Percentiles rank a stretch among this genome's conserved stretches.
phyloP scores from a whole-genome alignment of 2,113 vertebrate species.

The Hippolais icterina region DNA sequence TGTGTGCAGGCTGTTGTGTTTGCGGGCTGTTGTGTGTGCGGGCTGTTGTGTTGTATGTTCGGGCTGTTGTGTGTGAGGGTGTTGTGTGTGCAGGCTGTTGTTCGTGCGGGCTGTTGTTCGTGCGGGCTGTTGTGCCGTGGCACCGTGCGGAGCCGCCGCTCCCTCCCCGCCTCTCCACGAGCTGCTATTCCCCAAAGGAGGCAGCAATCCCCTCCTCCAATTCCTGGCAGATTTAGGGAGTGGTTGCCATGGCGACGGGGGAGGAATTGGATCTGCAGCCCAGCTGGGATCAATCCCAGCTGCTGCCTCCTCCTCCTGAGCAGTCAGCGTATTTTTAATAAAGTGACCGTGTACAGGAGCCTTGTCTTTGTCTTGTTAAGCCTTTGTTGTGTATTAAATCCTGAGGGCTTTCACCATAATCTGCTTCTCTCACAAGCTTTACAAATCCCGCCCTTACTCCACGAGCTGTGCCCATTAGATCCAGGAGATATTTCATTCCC shows the following conservation, averaged over 20 bases:
- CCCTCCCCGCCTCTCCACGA: background rate
- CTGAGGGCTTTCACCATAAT: conserved; percentile 27
- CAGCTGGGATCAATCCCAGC: conserved; percentile 49
- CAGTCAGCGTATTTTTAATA: conserved; percentile 29
- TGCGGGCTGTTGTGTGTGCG: too few species aligned
- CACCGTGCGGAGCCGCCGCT: background rate
- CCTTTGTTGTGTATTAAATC: conserved; percentile 46
- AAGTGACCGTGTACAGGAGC: conserved; percentile 14
- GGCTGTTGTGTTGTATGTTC: too few species aligned
- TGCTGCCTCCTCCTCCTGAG: conserved; percentile 21
- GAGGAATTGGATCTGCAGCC: conserved; percentile 5
- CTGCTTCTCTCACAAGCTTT: background rate
- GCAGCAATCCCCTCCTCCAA: background rate
- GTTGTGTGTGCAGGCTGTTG: too few species aligned
- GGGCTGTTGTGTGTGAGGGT: too few species aligned
- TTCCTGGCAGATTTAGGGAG: conserved; percentile 71
- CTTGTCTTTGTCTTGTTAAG: conserved; percentile 41
- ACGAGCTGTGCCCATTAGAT: background rate
- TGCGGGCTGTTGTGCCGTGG: background rate
- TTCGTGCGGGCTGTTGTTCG: too few species aligned
- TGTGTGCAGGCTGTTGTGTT: too few species aligned
- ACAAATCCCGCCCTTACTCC: background rate
- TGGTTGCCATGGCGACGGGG: conserved; percentile 56
- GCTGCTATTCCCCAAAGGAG: background rate
- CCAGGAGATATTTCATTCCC: background rate